These are phyloP conservation scores for Coboldia fuscipes DNA, from an alignment of 1,140 invertebrate species.

Conservation along the genomic window DNA sequence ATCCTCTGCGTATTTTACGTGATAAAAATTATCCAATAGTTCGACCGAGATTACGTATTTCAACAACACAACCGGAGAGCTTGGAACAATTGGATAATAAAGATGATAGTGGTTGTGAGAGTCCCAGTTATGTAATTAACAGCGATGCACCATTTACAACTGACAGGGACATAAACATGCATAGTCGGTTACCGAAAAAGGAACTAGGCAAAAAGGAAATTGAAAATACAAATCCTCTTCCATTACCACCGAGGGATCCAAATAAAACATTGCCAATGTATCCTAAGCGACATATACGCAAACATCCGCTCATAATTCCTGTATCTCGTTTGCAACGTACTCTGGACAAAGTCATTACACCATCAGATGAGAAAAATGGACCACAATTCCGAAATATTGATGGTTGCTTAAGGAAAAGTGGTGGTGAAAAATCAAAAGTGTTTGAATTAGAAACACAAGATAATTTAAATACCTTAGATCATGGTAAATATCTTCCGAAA, in stretches of 20 bases:
- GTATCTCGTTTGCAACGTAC: conserved; percentile 34
- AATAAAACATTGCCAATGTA: conserved; percentile 39
- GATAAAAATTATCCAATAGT: conserved; percentile 4
- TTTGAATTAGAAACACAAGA: no score
- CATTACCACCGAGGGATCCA: conserved; percentile 62
- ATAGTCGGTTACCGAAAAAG: not conserved
- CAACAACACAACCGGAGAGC: conserved; percentile 1
- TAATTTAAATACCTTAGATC: no score
- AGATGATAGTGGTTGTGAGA: conserved; percentile 11
- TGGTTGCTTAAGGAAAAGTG: no score
- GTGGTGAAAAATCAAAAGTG: no score
- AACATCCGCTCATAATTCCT: conserved; percentile 72
- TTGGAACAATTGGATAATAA: conserved; percentile 4
- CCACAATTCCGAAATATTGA: no score
- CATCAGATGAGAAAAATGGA: conserved; percentile 8
- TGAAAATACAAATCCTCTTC: conserved; percentile 45
- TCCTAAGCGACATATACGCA: conserved; percentile 55
- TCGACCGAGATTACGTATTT: not conserved
- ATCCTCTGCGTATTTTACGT: conserved; percentile 2
- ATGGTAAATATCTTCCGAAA: no score
- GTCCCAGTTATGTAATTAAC: conserved; percentile 18
- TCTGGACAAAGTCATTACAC: conserved; percentile 30
- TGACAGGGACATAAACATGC: not conserved
- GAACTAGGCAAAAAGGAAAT: conserved; percentile 6
- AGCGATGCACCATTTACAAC: not conserved